Base-by-base conservation (phyloP, 2,888 invertebrate genomes). In the Dione vanillae region DNA sequence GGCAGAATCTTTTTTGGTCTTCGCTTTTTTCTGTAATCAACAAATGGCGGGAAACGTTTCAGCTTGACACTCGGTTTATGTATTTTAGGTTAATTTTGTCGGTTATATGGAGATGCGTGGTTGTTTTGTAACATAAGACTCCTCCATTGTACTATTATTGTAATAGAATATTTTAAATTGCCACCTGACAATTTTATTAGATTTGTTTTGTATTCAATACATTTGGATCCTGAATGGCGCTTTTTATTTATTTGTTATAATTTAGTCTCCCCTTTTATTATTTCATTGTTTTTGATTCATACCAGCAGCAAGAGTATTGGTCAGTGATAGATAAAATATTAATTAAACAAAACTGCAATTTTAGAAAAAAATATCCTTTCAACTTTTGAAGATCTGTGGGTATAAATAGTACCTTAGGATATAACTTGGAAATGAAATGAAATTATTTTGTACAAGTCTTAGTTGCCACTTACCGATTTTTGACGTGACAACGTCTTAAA, bases 161-260 rank as follows among this genome's bases (percentile, higher is more conserved):
- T 49, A 80, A 87, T 90, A 89, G 87, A 85, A 82, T 87, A 89
- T 88, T 89, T 86, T 79, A 89, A 91, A 91, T 91, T 91, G 91
- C 89, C 89, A 88, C 79, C 87, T 81, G 90, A 88, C 88, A 87
- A 89, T 90, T 91, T 88, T 89, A 89, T 88, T 90, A 90, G 85
- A 88, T 91, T 88, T 90, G 90, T 92, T 93, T 92, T 92, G 86
- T 92, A 92, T 91, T 92, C 89, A 92, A 91, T 92, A 93, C 89
- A 91, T 90, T 92, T 92, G 90, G 90, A 92, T 89, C 91, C 90
- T 87, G 84, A 86, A 62, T 78, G 27, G 27, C 5, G 81, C 80
- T 80, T 80, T 82, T 84, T 78, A 80, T 80, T 80, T 43, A 14
- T 61, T 27, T 45, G n/a, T 27, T 27, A 27, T 27, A 3, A 3